A percentile compares a stretch with the other conserved stretches of the same genome.
phyloP scores from a whole-genome alignment of 2,113 vertebrate genomes.

The Eulemur rufifrons region DNA sequence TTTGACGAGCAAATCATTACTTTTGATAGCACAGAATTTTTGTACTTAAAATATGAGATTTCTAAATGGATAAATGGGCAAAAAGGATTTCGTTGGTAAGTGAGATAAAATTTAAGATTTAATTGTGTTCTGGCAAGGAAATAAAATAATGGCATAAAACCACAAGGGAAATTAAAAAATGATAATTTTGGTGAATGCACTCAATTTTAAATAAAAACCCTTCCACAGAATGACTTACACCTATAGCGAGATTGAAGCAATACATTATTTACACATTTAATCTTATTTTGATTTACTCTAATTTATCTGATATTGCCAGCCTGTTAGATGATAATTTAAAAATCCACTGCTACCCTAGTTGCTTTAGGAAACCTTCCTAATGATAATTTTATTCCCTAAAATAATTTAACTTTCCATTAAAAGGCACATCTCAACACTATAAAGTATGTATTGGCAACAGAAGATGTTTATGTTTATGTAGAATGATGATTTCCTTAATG shows the following conservation, averaged over 20 bases:
- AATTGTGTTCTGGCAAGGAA: slow-evolving; percentile 52
- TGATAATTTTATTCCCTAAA: slow-evolving; percentile 74
- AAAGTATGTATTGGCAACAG: slow-evolving; percentile 17
- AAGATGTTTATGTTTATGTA: slow-evolving; percentile 33
- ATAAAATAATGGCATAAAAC: slow-evolving; percentile 31
- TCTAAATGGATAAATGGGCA: slow-evolving; percentile 19
- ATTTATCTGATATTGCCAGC: slow-evolving; percentile 63
- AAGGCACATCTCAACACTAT: slow-evolving; percentile 33
- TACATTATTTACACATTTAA: slow-evolving; percentile 65
- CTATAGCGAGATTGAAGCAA: not conserved
- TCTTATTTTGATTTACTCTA: slow-evolving; percentile 72
- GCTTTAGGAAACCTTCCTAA: slow-evolving; percentile 70
- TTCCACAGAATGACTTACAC: slow-evolving; percentile 29
- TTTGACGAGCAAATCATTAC: slow-evolving; percentile 46
- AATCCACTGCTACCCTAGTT: slow-evolving; percentile 71
- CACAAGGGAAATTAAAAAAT: not conserved
- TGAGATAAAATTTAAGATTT: slow-evolving; percentile 52
- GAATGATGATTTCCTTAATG: slow-evolving; percentile 33
- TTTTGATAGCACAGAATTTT: slow-evolving; percentile 37
- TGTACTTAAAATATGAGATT: not conserved
- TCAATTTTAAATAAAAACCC: slow-evolving; percentile 43
- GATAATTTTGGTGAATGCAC: slow-evolving; percentile 21
- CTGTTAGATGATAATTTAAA: slow-evolving; percentile 59
- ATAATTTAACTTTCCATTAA: slow-evolving; percentile 71
- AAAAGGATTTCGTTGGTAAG: not conserved